Percentiles rank a stretch among this genome's conserved stretches.
These are phyloP conservation scores for Pseudomyrmex flavicornis DNA, from an alignment of 1,140 invertebrate genomes.

Conservation along the genomic window DNA sequence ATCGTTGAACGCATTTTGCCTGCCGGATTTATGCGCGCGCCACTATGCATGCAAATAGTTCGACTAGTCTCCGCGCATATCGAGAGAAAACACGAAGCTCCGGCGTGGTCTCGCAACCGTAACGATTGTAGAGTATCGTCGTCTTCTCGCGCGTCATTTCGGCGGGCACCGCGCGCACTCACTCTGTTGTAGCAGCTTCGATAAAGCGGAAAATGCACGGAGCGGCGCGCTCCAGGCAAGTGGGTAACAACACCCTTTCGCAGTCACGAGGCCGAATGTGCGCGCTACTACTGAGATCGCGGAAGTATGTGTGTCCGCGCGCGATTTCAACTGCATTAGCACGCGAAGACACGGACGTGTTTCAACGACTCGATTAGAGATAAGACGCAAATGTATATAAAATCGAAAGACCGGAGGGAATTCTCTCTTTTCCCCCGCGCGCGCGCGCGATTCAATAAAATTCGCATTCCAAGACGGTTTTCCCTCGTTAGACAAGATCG, in stretches of 20 bases:
- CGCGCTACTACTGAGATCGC: neutral
- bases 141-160: conserved; percentile 14
- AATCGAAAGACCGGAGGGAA: neutral
- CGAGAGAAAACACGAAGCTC: conserved; percentile 50
- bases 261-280: neutral
- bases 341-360: conserved; percentile 24
- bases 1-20: conserved; percentile 39
- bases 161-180: neutral
- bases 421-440: neutral
- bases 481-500: conserved; percentile 13
- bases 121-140: conserved; percentile 42
- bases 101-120: conserved; percentile 19
- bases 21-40: conserved; percentile 34
- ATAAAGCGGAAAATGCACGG: conserved; percentile 41
- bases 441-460: conserved; percentile 18
- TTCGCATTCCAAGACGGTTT: neutral
- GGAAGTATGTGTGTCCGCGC: neutral
- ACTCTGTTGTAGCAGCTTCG: conserved; percentile 9
- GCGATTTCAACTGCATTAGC: conserved; percentile 48
- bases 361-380: conserved; percentile 44
- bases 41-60: conserved; percentile 52
- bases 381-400: conserved; percentile 33
- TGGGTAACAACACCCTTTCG: conserved; percentile 42
- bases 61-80: conserved; percentile 35
- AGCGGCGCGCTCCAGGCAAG: neutral